Evolutionary conservation across 2,113 vertebrate genomes (phyloP).

Genomic region (Cisticola juncidis): DNA sequence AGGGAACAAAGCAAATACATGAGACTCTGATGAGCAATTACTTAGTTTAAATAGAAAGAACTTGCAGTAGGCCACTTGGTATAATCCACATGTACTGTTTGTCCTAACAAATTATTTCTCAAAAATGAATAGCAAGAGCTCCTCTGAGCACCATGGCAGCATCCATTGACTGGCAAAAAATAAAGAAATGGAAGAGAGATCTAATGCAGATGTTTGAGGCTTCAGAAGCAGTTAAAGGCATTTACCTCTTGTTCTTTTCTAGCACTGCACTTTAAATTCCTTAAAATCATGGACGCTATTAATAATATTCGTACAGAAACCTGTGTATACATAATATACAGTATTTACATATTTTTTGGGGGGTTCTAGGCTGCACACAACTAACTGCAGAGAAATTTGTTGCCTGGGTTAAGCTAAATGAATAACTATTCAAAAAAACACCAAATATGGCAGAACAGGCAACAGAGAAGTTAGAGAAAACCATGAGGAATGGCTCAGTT

Average conservation of each 20-base stretch:
- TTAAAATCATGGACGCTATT: background rate
- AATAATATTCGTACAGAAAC: background rate
- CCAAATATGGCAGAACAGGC: background rate
- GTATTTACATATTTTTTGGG: background rate
- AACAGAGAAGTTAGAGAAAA: background rate
- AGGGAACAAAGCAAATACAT: background rate
- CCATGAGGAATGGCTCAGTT: background rate
- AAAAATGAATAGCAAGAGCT: background rate
- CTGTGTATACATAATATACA: background rate
- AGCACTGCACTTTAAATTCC: background rate
- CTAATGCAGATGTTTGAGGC: background rate
- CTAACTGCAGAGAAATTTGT: background rate
- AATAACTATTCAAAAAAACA: background rate
- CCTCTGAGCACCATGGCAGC: background rate
- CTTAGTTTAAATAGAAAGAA: background rate
- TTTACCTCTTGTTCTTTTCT: background rate
- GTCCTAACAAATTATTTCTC: background rate
- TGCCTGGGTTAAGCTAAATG: background rate
- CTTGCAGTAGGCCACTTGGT: background rate
- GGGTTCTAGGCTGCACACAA: background rate
- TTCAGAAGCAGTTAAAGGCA: background rate
- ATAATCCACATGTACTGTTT: background rate
- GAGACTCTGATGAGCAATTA: background rate
- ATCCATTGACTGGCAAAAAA: background rate
- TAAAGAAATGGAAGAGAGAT: background rate